Base-by-base conservation (phyloP, 2,797 vertebrate species). In the Macrochelys suwanniensis region DNA sequence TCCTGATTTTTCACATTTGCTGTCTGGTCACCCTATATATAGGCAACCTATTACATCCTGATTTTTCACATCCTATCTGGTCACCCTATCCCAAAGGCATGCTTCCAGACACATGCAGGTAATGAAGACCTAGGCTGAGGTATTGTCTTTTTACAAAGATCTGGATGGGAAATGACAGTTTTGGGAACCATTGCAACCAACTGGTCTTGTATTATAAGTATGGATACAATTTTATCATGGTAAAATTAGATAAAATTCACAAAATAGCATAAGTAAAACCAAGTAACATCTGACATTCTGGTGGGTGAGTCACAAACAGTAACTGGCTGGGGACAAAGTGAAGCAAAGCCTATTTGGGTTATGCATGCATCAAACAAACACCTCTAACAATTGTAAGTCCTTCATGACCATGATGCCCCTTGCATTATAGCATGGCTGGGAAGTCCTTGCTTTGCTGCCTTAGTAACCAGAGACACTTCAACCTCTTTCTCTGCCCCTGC, bases 121-220 rank as follows among this genome's bases (percentile, higher is more conserved):
- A 85, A 15, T 54, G 23, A 81, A 85, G 53, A 76, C 81, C 7
- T 51, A 17, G 49, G 49, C 53, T 31, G 23, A 76, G 7, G 1
- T 54, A 79, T 50, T 0, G 0, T 13, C 5, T 49, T 87, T 77
- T 76, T 45, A 31, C 23, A 65, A 85, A 84, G 49, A 59, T n/a
- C 53, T 82, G 49, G 82, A 42, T 50, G 56, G n/a, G 80, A 33
- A n/a, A 21, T 80, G 37, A 57, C n/a, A 45, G 28, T 31, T 88
- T 50, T 53, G 45, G 81, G 74, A 59, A 4, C 50, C 3, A 2
- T 42, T 28, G 71, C 13, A 45, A 49, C 28, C 2, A 61, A 33
- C 4, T 10, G 26, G 13, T 5, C 54, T 7, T 3, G 4, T 37
- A 49, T 16, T 23, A 0, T 25, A 81, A 53, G 1, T 17, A 15